phyloP scores from a whole-genome alignment of 2,888 invertebrate species.

The Amphimallon solstitiale region DNA sequence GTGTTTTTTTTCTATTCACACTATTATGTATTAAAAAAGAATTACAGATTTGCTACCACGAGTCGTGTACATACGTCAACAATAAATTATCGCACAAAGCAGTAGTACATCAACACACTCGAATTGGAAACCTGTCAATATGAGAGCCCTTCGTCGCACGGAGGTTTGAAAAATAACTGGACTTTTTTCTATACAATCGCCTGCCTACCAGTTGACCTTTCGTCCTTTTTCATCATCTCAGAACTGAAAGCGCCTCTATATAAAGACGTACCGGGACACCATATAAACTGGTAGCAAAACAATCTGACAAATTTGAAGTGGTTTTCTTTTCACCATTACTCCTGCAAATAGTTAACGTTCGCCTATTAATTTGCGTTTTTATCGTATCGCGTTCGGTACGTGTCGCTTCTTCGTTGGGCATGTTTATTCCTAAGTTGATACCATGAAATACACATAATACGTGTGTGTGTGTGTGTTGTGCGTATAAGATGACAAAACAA shows the following conservation, averaged over 20 bases:
- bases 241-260: conserved; percentile 14
- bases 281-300: conserved; percentile 21
- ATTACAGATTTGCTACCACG: no score
- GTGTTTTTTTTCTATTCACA: no score
- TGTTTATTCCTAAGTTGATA: no score
- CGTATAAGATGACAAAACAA: no score
- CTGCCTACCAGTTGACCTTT: neutral
- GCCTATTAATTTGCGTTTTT: no score
- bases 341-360: conserved; percentile 14
- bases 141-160: neutral
- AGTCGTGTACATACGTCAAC: no score
- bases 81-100: no score
- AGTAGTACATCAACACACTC: conserved; percentile 6
- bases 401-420: neutral
- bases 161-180: conserved; percentile 9
- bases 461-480: no score
- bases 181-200: neutral
- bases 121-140: conserved; percentile 28
- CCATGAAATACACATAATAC: no score
- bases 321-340: conserved; percentile 8
- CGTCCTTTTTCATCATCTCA: neutral
- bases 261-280: conserved; percentile 20
- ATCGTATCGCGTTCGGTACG: neutral
- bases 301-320: conserved; percentile 23
- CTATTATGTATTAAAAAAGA: no score